phyloP scores from a whole-genome alignment of 2,797 vertebrate species.

The Heteromormyrus szaboi region DNA sequence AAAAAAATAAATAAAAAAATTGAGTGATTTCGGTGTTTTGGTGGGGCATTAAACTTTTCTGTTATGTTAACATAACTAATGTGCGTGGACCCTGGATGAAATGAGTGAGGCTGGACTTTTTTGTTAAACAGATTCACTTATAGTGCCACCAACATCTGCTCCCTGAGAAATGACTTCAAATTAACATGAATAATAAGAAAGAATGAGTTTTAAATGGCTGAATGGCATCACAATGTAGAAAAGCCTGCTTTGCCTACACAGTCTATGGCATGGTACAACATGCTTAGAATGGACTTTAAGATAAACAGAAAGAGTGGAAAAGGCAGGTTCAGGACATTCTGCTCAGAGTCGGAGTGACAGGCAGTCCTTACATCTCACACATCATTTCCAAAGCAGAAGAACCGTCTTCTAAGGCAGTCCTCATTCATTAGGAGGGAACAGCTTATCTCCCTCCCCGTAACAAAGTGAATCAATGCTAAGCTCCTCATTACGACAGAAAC shows the following conservation, averaged over 20 bases:
- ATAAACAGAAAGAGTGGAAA: background rate
- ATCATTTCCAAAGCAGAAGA: constrained; percentile 14
- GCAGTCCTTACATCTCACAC: constrained; percentile 49
- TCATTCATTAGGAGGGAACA: constrained; percentile 43
- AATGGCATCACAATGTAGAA: constrained; percentile 43
- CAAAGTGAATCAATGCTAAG: constrained; percentile 50
- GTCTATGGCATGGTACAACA: background rate
- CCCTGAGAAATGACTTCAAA: constrained; percentile 36
- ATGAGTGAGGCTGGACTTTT: background rate
- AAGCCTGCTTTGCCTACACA: background rate
- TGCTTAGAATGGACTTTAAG: background rate
- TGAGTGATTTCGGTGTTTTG: background rate
- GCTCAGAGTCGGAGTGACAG: constrained; percentile 1
- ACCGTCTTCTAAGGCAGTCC: constrained; percentile 8
- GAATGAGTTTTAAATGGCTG: background rate
- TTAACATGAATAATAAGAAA: background rate
- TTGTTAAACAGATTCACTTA: background rate
- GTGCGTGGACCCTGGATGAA: background rate
- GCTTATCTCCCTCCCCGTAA: constrained; percentile 51
- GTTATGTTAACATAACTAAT: background rate
- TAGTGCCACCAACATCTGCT: constrained; percentile 24
- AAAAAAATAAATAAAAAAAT: background rate
- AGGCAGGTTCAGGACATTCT: background rate
- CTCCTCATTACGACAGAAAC: constrained; percentile 45
- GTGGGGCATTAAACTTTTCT: background rate